A percentile compares a stretch with the other conserved stretches of the same genome.
Evolutionary conservation across 1,140 invertebrate species (phyloP).

Genomic region (Notospermus geniculatus): DNA sequence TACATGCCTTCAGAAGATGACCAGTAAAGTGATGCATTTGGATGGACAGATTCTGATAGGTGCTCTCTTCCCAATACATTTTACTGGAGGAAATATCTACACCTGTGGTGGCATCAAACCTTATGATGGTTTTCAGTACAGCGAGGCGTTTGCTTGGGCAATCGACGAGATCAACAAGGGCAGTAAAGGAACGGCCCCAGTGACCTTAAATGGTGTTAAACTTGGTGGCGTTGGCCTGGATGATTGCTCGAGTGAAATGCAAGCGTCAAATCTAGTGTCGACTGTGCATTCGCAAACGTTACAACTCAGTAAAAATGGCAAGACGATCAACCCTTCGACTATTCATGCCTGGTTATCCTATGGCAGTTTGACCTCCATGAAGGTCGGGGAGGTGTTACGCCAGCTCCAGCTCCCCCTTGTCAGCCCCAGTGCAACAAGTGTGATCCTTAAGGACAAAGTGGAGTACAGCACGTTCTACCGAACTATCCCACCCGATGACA

Average conservation of each 20-base stretch:
- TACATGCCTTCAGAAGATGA: conserved; percentile 42
- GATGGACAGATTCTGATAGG: conserved; percentile 43
- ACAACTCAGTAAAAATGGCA: conserved; percentile 20
- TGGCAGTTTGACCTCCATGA: conserved; percentile 24
- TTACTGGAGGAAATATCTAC: conserved; percentile 31
- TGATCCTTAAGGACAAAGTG: conserved; percentile 70
- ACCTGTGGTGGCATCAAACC: conserved; percentile 32
- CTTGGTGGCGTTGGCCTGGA: conserved; percentile 40
- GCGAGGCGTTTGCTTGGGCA: conserved; percentile 46
- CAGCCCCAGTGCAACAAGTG: conserved; percentile 60
- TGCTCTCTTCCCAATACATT: conserved; percentile 46
- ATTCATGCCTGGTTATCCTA: conserved; percentile 43
- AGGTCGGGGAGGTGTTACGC: conserved; percentile 32
- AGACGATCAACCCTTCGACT: conserved; percentile 19
- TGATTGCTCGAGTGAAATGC: conserved; percentile 35
- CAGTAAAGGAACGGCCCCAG: conserved; percentile 25
- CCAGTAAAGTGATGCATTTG: conserved; percentile 35
- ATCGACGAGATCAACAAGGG: conserved; percentile 42
- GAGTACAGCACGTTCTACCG: conserved; percentile 74
- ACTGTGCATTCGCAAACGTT: conserved; percentile 30
- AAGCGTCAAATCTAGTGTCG: conserved; percentile 32
- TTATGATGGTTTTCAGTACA: conserved; percentile 42
- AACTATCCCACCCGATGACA: conserved; percentile 75
- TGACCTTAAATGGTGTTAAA: conserved; percentile 32
- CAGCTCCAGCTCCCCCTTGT: conserved; percentile 37